These are phyloP conservation scores for Nesidiocoris tenuis DNA, from an alignment of 2,888 invertebrate genomes.

Conservation along the genomic window DNA sequence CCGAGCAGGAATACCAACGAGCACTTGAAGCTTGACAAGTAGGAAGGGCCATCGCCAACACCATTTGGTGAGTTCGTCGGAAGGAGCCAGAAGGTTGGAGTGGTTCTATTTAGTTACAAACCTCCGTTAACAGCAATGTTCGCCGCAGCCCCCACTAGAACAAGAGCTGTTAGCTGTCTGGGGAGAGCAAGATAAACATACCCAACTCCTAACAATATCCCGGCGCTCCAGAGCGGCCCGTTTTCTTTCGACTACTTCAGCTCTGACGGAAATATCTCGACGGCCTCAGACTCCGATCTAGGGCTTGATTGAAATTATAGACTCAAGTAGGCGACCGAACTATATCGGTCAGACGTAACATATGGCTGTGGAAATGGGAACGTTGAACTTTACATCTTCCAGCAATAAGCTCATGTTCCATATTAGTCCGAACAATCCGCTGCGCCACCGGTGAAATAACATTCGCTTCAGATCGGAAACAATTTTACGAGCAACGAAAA, in stretches of 20 bases:
- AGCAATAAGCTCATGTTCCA: no score
- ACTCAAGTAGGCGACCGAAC: neutral
- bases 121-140: conserved; percentile 14
- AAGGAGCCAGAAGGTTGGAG: neutral
- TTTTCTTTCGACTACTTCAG: neutral
- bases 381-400: no score
- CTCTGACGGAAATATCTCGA: neutral
- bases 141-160: conserved; percentile 2
- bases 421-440: no score
- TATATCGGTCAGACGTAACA: no score
- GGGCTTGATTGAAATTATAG: neutral
- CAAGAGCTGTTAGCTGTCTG: conserved; percentile 4
- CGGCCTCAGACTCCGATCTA: neutral
- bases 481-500: no score
- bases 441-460: no score
- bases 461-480: no score
- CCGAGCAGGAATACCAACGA: no score
- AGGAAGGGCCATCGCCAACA: neutral
- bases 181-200: conserved; percentile 30
- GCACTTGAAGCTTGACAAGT: no score
- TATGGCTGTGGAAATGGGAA: no score
- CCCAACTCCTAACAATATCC: neutral
- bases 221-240: neutral
- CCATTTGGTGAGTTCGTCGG: neutral
- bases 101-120: conserved; percentile 14